These are phyloP conservation scores for Haliclystus octoradiatus DNA, from an alignment of 30 jellyfish, hydroid and myxozoan species.

Conservation along the genomic window DNA sequence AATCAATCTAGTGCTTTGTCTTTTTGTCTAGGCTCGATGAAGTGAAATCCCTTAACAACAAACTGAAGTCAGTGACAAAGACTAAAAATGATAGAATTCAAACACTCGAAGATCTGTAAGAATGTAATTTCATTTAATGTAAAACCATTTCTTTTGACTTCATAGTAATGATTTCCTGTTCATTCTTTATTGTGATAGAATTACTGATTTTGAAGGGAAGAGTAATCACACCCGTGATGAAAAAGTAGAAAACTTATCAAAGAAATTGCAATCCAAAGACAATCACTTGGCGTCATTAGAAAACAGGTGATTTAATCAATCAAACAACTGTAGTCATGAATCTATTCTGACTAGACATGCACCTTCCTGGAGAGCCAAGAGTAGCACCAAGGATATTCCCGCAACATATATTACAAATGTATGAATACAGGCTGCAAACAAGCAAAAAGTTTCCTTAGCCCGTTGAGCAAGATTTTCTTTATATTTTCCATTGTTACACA, in stretches of 20 bases:
- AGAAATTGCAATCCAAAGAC: conserved; percentile 54
- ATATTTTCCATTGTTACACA: too few relatives aligned
- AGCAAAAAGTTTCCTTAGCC: too few relatives aligned
- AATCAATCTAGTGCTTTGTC: too few relatives aligned
- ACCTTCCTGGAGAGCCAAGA: too few relatives aligned
- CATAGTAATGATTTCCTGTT: not conserved
- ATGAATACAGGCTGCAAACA: too few relatives aligned
- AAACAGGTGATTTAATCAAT: conserved; percentile 19
- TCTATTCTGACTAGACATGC: too few relatives aligned
- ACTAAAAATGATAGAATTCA: conserved; percentile 75
- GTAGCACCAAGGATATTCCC: too few relatives aligned
- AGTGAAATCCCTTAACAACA: conserved; percentile 45
- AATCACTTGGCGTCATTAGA: conserved; percentile 45
- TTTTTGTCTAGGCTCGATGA: conserved; percentile 65
- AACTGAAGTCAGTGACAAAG: conserved; percentile 50
- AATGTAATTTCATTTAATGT: too few relatives aligned
- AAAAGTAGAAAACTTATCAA: conserved; percentile 33
- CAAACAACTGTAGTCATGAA: too few relatives aligned
- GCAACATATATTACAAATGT: too few relatives aligned
- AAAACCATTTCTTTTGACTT: too few relatives aligned
- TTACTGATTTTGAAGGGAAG: conserved; percentile 52
- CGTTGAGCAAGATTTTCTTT: too few relatives aligned
- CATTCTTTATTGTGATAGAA: conserved; percentile 13
- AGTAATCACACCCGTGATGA: conserved; percentile 36
- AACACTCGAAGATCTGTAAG: conserved; percentile 73